Conservation (phyloP, 2,797 vertebrate genomes). For the Poecilia wingei region DNA sequence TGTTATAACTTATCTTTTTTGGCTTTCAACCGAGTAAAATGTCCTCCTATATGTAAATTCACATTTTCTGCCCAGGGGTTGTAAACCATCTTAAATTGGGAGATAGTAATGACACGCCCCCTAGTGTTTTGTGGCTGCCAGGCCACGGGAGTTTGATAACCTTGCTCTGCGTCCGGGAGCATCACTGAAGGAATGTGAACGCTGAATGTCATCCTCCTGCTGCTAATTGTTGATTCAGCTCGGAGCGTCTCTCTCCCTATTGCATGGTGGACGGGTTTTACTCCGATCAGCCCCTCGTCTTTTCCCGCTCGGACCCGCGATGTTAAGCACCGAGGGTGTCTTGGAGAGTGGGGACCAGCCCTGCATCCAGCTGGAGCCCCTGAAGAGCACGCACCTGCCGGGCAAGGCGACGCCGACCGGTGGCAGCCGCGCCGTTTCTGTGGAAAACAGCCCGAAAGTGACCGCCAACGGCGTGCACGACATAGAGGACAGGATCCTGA, state of each 20-base stretch:
- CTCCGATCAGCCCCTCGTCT: conserved; percentile 32
- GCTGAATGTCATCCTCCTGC: conserved; percentile 30
- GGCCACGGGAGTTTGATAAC: conserved; percentile 66
- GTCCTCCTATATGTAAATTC: no score
- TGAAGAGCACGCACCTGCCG: conserved; percentile 73
- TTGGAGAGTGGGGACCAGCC: conserved; percentile 71
- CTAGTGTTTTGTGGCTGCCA: conserved; percentile 67
- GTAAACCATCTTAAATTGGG: conserved; percentile 25
- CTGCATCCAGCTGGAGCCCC: conserved; percentile 75
- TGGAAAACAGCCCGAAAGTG: conserved; percentile 82
- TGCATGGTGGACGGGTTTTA: conserved; percentile 60
- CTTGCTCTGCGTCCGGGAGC: conserved; percentile 71
- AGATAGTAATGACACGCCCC: conserved; percentile 74
- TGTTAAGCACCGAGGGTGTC: conserved; percentile 70
- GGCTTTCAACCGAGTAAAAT: not conserved
- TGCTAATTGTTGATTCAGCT: conserved; percentile 71
- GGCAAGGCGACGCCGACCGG: conserved; percentile 74
- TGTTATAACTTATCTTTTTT: no score
- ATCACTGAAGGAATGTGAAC: conserved; percentile 79
- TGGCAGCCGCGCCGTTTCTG: conserved; percentile 51
- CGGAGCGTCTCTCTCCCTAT: conserved; percentile 37
- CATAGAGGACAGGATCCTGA: conserved; percentile 95
- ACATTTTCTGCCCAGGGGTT: not conserved
- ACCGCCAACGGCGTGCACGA: conserved; percentile 94
- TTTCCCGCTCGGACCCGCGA: conserved; percentile 63